Percentiles rank a stretch among this genome's conserved stretches.
These are phyloP conservation scores for Leptinotarsa peninsularis DNA, from an alignment of 2,888 invertebrate species.

Conservation along the genomic window DNA sequence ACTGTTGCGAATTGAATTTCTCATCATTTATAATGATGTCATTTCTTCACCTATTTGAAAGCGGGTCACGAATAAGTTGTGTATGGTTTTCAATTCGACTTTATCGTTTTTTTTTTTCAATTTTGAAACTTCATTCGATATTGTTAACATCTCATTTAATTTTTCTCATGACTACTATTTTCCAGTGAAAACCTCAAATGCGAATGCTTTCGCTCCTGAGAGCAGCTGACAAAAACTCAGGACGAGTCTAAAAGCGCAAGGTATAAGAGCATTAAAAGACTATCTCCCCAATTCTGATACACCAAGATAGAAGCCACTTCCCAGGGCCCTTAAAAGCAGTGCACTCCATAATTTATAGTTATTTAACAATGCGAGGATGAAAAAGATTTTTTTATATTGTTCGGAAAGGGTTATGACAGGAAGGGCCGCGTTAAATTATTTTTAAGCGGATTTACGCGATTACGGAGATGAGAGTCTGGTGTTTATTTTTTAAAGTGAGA, in stretches of 20 bases:
- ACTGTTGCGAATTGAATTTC: no score
- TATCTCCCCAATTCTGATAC: constrained; percentile 23
- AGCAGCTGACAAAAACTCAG: constrained; percentile 26
- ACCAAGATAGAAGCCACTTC: constrained; percentile 23
- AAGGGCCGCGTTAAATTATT: constrained; percentile 43
- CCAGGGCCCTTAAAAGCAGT: constrained; percentile 59
- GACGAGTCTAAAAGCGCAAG: constrained; percentile 15
- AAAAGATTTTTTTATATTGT: constrained; percentile 32
- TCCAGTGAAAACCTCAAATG: constrained; percentile 7
- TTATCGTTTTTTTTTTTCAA: no score
- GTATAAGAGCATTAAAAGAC: constrained; percentile 29
- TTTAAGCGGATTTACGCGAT: constrained; percentile 55
- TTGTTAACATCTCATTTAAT: not conserved
- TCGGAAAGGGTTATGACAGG: constrained; percentile 33
- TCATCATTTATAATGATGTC: no score
- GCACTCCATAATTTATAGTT: constrained; percentile 61
- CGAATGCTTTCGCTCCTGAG: not conserved
- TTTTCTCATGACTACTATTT: not conserved
- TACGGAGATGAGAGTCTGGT: constrained; percentile 45
- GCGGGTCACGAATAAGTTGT: no score
- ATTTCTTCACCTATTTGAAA: no score
- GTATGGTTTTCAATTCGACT: no score
- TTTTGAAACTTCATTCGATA: not conserved
- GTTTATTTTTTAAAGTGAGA: constrained; percentile 53
- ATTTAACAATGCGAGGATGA: constrained; percentile 48